Evolutionary conservation across 2,888 invertebrate species (phyloP).

Genomic region (Orchestes rusci): DNA sequence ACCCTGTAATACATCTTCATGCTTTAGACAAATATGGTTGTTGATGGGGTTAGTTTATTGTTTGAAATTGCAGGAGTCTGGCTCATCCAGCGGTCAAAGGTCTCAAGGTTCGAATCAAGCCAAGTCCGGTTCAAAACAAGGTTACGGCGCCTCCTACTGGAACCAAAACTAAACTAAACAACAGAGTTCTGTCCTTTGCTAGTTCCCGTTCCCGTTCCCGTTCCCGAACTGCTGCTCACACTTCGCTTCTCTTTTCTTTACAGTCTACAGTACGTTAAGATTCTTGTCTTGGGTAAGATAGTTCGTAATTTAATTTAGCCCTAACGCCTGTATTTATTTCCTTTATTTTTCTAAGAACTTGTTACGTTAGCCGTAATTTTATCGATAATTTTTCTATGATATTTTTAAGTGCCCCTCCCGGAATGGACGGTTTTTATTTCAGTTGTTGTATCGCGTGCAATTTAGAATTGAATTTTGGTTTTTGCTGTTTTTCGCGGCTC

Average conservation of each 20-base stretch:
- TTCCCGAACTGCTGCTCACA: slow-evolving; percentile 15
- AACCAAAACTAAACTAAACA: slow-evolving; percentile 49
- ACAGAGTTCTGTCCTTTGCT: no score
- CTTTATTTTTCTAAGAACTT: slow-evolving; percentile 2
- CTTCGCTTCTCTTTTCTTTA: slow-evolving; percentile 5
- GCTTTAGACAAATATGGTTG: no score
- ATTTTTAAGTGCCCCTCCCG: no score
- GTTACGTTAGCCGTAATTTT: no score
- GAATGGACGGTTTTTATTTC: no score
- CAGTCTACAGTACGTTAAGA: slow-evolving; percentile 8
- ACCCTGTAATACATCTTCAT: no score
- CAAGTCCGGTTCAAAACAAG: slow-evolving; percentile 52
- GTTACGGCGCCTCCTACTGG: slow-evolving; percentile 58
- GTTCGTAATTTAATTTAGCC: slow-evolving; percentile 8
- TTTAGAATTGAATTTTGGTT: no score
- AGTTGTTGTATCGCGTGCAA: no score
- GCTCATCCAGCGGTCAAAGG: slow-evolving; percentile 42
- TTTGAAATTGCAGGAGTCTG: slow-evolving; percentile 56
- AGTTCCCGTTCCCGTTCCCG: no score
- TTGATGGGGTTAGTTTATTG: no score
- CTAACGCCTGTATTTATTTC: slow-evolving; percentile 1
- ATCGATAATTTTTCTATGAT: no score
- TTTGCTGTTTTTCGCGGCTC: slow-evolving; percentile 3
- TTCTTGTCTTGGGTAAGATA: slow-evolving; percentile 16
- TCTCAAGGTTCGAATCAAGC: slow-evolving; percentile 50